A percentile compares a stretch with the other conserved stretches of the same genome.
Evolutionary conservation across 2,888 invertebrate species (phyloP).

Genomic region (Adelognathus sp.): DNA sequence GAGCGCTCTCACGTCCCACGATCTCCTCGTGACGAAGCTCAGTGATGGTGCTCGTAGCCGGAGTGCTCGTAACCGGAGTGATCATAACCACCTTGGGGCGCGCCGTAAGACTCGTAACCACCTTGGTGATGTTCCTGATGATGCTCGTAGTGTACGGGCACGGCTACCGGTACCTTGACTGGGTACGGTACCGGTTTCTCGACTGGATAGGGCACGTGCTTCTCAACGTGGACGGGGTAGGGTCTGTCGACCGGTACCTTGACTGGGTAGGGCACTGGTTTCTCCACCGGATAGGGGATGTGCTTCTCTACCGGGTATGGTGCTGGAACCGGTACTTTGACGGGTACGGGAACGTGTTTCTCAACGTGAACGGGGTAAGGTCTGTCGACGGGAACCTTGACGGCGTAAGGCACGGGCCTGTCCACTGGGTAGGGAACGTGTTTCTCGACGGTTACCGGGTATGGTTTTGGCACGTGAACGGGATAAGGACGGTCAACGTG

Average conservation of each 20-base stretch:
- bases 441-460: constrained; percentile 85
- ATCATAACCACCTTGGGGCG: constrained; percentile 53
- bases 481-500: constrained; percentile 83
- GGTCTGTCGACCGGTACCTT: constrained; percentile 86
- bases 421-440: constrained; percentile 84
- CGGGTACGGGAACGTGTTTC: constrained; percentile 85
- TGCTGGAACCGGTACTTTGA: constrained; percentile 87
- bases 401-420: constrained; percentile 84
- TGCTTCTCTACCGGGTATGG: constrained; percentile 86
- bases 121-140: constrained; percentile 80
- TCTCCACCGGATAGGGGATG: constrained; percentile 85
- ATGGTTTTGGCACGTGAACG: constrained; percentile 87
- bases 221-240: constrained; percentile 83
- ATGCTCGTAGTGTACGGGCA: constrained; percentile 82
- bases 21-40: neutral
- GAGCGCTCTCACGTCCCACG: constrained; percentile 16
- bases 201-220: constrained; percentile 83
- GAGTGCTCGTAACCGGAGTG: constrained; percentile 42
- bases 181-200: constrained; percentile 85
- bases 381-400: constrained; percentile 78
- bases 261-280: constrained; percentile 85
- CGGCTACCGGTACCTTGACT: constrained; percentile 85
- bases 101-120: constrained; percentile 59
- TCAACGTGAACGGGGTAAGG: constrained; percentile 82
- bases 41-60: constrained; percentile 54